Evolutionary conservation across 1,140 invertebrate genomes (phyloP).

Genomic region (Euura lappo): DNA sequence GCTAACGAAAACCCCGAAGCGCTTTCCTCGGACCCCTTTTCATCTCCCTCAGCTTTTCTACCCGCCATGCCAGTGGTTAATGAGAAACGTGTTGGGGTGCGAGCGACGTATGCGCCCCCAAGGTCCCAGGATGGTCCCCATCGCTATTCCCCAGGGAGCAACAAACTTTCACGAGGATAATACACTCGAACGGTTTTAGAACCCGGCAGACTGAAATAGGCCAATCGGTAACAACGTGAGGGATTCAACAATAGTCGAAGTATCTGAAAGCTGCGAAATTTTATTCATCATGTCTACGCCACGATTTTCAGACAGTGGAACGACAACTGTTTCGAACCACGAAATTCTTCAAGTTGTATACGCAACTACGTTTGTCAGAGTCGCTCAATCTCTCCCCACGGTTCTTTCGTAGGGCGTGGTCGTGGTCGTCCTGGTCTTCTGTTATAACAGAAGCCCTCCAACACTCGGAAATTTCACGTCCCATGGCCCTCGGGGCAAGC

Average conservation of each 20-base stretch:
- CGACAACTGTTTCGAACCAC: background rate
- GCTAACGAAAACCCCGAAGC: background rate
- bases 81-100: constrained; percentile 12
- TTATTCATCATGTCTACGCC: no score
- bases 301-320: no score
- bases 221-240: background rate
- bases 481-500: background rate
- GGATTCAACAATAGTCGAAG: background rate
- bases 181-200: background rate
- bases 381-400: background rate
- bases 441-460: background rate
- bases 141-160: constrained; percentile 1
- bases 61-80: constrained; percentile 2
- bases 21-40: background rate
- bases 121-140: background rate
- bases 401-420: background rate
- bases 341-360: background rate
- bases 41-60: background rate
- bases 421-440: background rate
- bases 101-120: constrained; percentile 4
- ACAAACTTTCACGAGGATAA: constrained; percentile 5
- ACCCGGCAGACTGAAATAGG: background rate
- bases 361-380: background rate
- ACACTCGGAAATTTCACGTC: background rate
- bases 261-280: background rate